Percentiles rank a stretch among this genome's conserved stretches.
Conservation (phyloP, 2,888 invertebrate species). For the Anorthoa munda region DNA sequence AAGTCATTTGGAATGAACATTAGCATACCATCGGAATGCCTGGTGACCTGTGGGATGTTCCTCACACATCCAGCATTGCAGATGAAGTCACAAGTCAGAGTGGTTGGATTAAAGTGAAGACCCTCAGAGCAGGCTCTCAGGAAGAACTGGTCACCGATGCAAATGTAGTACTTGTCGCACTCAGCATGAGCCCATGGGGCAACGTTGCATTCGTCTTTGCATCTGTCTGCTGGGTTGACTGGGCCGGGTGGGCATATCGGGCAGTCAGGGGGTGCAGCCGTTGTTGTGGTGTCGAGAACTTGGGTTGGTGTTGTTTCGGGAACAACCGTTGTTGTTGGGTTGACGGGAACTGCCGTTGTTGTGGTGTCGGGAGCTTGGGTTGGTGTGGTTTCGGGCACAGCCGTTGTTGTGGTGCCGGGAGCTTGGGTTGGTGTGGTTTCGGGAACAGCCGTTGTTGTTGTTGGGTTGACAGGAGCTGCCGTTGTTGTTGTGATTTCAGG, state of each 20-base stretch:
- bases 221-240: slow-evolving; percentile 61
- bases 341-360: background rate
- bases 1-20: background rate
- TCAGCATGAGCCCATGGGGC: slow-evolving; percentile 82
- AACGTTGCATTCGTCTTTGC: slow-evolving; percentile 77
- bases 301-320: background rate
- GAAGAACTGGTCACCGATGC: slow-evolving; percentile 72
- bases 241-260: slow-evolving; percentile 1
- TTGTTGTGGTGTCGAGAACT: slow-evolving; percentile 16
- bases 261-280: background rate
- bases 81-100: slow-evolving; percentile 81
- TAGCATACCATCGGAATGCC: slow-evolving; percentile 65
- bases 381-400: slow-evolving; percentile 18
- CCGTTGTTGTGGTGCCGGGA: background rate
- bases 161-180: slow-evolving; percentile 85
- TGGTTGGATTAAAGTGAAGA: slow-evolving; percentile 80
- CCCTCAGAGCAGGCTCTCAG: slow-evolving; percentile 80
- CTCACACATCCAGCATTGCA: slow-evolving; percentile 79
- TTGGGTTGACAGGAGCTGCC: too few species aligned
- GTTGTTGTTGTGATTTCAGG: background rate
- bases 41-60: slow-evolving; percentile 68
- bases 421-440: too few species aligned
- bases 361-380: too few species aligned
- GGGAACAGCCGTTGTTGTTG: background rate
- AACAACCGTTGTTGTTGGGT: background rate